Conservation (phyloP, 1,140 invertebrate genomes). For the Calephelis nemesis region DNA sequence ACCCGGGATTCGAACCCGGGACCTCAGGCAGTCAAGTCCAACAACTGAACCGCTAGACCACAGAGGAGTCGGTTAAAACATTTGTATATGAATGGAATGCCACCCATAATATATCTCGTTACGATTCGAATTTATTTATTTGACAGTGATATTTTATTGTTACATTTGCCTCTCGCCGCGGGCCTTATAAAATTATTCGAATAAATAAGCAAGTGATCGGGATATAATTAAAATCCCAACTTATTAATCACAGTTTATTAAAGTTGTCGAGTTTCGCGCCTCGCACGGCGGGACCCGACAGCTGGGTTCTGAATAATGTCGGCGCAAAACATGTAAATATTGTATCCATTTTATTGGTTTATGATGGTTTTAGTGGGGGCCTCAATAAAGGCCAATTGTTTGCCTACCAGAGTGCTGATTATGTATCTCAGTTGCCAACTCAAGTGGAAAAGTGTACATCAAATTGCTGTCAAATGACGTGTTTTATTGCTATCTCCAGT, state of each 20-base stretch:
- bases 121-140: conserved; percentile 74
- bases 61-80: too few relatives aligned
- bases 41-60: too few relatives aligned
- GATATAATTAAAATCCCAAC: conserved; percentile 75
- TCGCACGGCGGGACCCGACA: conserved; percentile 25
- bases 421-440: too few relatives aligned
- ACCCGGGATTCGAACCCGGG: too few relatives aligned
- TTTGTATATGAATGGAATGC: conserved; percentile 40
- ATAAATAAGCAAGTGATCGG: conserved; percentile 69
- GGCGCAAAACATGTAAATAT: conserved; percentile 6
- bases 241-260: conserved; percentile 76
- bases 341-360: neutral
- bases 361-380: neutral
- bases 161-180: conserved; percentile 57
- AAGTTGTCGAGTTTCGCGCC: conserved; percentile 67
- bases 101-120: conserved; percentile 67
- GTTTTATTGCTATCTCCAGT: too few relatives aligned
- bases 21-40: too few relatives aligned
- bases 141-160: conserved; percentile 69
- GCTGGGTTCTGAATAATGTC: conserved; percentile 8
- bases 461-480: too few relatives aligned
- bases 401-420: too few relatives aligned
- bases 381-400: too few relatives aligned
- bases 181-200: conserved; percentile 75
- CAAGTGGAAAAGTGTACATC: too few relatives aligned